phyloP scores from a whole-genome alignment of 1,140 invertebrate species.

The Megalonaias nervosa region DNA sequence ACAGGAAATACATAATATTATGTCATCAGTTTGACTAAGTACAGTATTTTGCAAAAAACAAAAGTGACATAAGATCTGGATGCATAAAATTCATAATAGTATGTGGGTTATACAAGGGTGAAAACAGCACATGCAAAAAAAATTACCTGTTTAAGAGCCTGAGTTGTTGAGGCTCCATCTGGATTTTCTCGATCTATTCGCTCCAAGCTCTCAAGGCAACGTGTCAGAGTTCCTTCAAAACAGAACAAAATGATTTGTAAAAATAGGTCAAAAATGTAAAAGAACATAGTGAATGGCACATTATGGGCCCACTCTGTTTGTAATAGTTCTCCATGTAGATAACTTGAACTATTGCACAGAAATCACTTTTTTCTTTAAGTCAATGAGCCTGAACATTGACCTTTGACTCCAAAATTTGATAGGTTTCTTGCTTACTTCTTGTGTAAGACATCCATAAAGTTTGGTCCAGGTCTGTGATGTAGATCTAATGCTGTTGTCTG shows the following conservation, averaged over 20 bases:
- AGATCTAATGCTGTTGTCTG: too few relatives aligned
- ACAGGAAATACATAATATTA: neutral
- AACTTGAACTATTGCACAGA: too few relatives aligned
- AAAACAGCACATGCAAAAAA: neutral
- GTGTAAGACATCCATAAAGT: too few relatives aligned
- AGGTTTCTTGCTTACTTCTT: too few relatives aligned
- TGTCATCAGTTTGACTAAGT: neutral
- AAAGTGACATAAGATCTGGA: neutral
- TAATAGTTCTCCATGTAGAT: too few relatives aligned
- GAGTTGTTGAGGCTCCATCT: constrained; percentile 76
- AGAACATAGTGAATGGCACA: too few relatives aligned
- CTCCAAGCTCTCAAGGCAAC: constrained; percentile 66
- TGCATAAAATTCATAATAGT: neutral
- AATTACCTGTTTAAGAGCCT: constrained; percentile 81
- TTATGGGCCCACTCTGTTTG: too few relatives aligned
- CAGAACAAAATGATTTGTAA: neutral
- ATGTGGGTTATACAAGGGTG: neutral
- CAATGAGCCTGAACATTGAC: too few relatives aligned
- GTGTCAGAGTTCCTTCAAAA: constrained; percentile 59
- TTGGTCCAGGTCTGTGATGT: too few relatives aligned
- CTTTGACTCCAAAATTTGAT: too few relatives aligned
- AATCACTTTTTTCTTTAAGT: too few relatives aligned
- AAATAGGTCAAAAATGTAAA: too few relatives aligned
- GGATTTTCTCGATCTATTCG: constrained; percentile 48
- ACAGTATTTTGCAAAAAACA: neutral